Base-by-base conservation (phyloP, 2,113 vertebrate genomes). In the Chlorocebus sabaeus region DNA sequence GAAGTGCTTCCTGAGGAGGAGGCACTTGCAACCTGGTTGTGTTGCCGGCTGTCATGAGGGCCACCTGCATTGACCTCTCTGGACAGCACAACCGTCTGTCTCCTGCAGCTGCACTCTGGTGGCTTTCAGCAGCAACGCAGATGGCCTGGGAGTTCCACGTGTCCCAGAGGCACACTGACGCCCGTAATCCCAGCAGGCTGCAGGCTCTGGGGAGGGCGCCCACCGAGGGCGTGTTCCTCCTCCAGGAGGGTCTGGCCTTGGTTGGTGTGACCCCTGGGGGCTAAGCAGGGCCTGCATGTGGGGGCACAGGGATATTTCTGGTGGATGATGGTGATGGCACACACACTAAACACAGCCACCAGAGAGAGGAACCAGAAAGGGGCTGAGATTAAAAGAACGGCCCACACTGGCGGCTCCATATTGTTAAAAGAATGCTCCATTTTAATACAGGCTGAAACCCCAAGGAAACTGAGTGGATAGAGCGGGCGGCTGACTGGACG, bases 391-490 rank as follows among this genome's bases (percentile, higher is more conserved):
- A 9, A 27, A 75, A 38, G 38, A 43, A 50, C 52, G 27, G 64
- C 57, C 16, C 27, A 70, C 27, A 35, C 16, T 75, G 67, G 67
- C 2, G 45, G n/a, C 27, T 40, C 35, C 23, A 20, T 35, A 22
- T 32, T 76, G 6, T 35, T 32, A 89, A 95, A 81, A 72, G 90
- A 96, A 96, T 92, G 57, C 79, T 64, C 75, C 79, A 45, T 93
- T 96, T 97, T 52, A 94, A 89, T 82, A 73, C 82, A 86, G 95
- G 85, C 89, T 93, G 10, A 90, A 96, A 93, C 93, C 93, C 84
- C 78, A 6, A 43, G 84, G 95, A 90, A 98, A 94, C 79, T 83
- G 92, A 86, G 80, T 32, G 72, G 89, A 78, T 90, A 96, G 17
- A 48, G 38, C 17, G 6, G 57, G 43, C 55, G 23, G 12, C 4